Conservation (phyloP, 1,140 invertebrate genomes). For the Caenorhabditis latens region DNA sequence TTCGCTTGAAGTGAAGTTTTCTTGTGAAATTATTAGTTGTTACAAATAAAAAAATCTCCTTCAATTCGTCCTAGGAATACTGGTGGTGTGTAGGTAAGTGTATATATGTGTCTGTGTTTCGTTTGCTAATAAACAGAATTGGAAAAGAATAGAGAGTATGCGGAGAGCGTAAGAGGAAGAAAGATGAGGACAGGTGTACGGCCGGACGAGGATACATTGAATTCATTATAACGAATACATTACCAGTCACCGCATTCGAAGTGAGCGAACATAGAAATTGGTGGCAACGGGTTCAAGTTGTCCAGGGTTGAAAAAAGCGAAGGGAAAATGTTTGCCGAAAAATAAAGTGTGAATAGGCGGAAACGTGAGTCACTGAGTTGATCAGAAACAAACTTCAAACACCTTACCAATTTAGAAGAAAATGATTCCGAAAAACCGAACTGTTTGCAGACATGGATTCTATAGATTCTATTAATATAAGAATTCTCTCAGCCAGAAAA, state of each 20-base stretch:
- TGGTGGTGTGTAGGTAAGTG: constrained; percentile 9
- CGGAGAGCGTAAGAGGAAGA: constrained; percentile 21
- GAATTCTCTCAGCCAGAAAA: no score
- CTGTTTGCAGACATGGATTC: neutral
- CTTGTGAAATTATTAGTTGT: no score
- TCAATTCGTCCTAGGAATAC: neutral
- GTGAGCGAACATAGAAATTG: neutral
- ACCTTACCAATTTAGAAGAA: constrained; percentile 23
- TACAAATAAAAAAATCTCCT: neutral
- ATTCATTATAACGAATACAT: constrained; percentile 54
- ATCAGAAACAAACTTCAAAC: constrained; percentile 31
- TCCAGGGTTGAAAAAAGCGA: neutral
- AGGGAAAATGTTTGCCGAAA: constrained; percentile 3
- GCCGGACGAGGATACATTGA: constrained; percentile 34
- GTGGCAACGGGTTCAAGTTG: constrained; percentile 23
- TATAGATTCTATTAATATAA: neutral
- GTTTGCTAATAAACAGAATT: constrained; percentile 54
- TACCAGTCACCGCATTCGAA: constrained; percentile 24
- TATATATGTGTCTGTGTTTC: constrained; percentile 42
- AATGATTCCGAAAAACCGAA: neutral
- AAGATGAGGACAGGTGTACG: constrained; percentile 53
- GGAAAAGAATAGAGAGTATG: constrained; percentile 30
- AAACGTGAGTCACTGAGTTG: constrained; percentile 21
- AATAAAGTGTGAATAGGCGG: constrained; percentile 13
- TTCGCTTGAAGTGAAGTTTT: no score